Conservation (phyloP, 2,797 vertebrate species). For the Helarctos malayanus region DNA sequence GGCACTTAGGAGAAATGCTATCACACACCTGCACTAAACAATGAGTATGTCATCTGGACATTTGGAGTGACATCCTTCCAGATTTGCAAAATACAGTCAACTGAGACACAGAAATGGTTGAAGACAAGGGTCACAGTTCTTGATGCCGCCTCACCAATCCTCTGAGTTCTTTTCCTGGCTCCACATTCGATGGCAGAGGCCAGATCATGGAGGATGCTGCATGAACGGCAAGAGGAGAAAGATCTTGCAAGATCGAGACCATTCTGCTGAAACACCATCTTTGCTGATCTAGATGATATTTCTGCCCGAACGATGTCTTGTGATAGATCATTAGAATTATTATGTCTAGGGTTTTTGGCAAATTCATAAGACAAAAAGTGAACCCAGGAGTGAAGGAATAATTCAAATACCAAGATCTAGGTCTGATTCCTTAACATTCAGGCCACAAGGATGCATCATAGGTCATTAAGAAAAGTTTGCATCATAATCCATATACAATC, state of each 20-base stretch:
- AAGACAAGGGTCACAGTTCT: not conserved
- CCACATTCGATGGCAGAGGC: not conserved
- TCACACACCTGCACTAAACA: not conserved
- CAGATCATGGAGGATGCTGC: not conserved
- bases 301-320: not conserved
- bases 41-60: not conserved
- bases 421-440: not conserved
- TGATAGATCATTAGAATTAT: not conserved
- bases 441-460: not conserved
- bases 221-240: not conserved
- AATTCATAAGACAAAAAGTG: not conserved
- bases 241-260: accelerated
- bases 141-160: too few species aligned
- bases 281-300: not conserved
- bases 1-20: not conserved
- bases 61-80: not conserved
- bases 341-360: not conserved
- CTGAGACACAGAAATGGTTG: not conserved
- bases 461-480: slow-evolving; percentile 42
- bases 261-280: not conserved
- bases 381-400: not conserved
- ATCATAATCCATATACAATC: not conserved
- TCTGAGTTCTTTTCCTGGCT: not conserved
- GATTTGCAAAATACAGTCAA: not conserved
- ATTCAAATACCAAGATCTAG: not conserved